These are phyloP conservation scores for Pollenia griseotomentosa DNA, from an alignment of 2,888 invertebrate genomes.

Conservation along the genomic window DNA sequence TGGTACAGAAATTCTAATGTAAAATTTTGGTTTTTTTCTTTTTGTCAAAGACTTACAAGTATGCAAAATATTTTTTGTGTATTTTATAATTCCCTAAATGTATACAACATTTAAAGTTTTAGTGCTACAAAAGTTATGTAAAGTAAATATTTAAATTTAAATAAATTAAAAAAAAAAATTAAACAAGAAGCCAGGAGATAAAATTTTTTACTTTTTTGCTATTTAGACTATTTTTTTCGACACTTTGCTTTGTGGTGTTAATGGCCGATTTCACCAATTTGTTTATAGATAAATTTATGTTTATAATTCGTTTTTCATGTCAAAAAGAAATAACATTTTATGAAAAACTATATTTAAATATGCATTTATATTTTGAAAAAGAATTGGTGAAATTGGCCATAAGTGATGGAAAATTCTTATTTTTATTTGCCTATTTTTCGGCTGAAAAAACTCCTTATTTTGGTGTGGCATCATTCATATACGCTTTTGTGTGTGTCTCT, in stretches of 20 bases:
- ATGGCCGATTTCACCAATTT: no score
- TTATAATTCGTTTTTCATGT: no score
- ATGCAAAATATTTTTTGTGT: slow-evolving; percentile 8
- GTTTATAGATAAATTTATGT: no score
- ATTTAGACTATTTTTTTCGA: background rate
- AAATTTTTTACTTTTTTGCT: background rate
- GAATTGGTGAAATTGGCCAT: no score
- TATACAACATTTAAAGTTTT: slow-evolving; percentile 39
- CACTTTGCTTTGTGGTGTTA: no score
- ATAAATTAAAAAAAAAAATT: slow-evolving; percentile 7
- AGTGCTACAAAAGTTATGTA: background rate
- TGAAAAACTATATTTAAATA: no score
- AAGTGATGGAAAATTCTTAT: no score
- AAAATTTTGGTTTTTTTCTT: background rate
- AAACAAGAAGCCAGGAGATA: background rate
- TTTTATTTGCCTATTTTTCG: no score
- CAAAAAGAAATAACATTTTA: no score
- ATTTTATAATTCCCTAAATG: slow-evolving; percentile 2
- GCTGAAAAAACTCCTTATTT: background rate
- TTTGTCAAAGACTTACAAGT: slow-evolving; percentile 1
- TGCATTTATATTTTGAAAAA: no score
- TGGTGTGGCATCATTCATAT: background rate
- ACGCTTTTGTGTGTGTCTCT: background rate
- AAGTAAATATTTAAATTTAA: slow-evolving; percentile 23
- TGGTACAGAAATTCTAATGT: background rate